phyloP scores from a whole-genome alignment of 1,140 invertebrate genomes.

The Tetramorium parvispinum region DNA sequence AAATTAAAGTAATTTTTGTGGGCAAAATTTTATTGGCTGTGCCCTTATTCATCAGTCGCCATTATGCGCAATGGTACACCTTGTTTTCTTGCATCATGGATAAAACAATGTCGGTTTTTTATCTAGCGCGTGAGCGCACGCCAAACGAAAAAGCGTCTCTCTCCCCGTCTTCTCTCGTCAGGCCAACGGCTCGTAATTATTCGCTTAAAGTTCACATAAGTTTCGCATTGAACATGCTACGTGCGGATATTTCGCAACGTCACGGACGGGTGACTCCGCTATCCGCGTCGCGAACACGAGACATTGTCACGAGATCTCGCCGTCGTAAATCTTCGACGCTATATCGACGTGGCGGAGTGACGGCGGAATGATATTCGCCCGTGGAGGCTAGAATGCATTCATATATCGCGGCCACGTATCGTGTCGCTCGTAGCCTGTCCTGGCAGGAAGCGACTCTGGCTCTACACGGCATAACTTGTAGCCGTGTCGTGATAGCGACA shows the following conservation, averaged over 20 bases:
- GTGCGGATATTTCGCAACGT: conserved; percentile 48
- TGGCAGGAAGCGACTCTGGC: conserved; percentile 46
- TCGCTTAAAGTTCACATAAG: conserved; percentile 20
- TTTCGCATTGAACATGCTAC: background rate
- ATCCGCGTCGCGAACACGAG: conserved; percentile 51
- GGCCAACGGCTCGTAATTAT: conserved; percentile 17
- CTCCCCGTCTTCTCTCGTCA: background rate
- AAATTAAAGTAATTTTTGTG: too few relatives aligned
- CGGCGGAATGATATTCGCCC: conserved; percentile 42
- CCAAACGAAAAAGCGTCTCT: background rate
- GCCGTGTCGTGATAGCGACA: conserved; percentile 60
- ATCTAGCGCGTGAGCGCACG: too few relatives aligned
- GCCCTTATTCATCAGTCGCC: too few relatives aligned
- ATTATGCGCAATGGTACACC: too few relatives aligned
- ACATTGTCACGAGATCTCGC: conserved; percentile 57
- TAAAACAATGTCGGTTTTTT: background rate
- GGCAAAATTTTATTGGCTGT: too few relatives aligned
- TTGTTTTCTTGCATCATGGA: too few relatives aligned
- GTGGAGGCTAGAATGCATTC: conserved; percentile 36
- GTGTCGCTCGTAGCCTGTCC: conserved; percentile 49
- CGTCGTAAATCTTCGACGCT: conserved; percentile 43
- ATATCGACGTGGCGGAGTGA: conserved; percentile 42
- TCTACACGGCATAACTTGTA: conserved; percentile 57
- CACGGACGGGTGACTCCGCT: conserved; percentile 32
- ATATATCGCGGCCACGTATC: conserved; percentile 47